Evolutionary conservation across 2,113 vertebrate genomes (phyloP).

Genomic region (Acanthochromis polyacanthus): DNA sequence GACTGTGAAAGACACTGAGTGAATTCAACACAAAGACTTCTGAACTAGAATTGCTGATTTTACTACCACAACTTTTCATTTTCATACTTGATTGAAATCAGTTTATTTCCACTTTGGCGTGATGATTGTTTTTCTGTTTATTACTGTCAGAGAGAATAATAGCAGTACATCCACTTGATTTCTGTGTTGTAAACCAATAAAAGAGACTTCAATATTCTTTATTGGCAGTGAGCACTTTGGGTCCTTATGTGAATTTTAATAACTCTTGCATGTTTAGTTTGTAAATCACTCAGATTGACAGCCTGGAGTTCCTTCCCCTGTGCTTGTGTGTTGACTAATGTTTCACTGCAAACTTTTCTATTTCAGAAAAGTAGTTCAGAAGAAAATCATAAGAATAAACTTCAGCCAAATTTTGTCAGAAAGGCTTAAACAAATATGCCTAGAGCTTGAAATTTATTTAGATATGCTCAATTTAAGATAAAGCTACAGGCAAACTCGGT

Average conservation of each 20-base stretch:
- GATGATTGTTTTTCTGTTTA: not conserved
- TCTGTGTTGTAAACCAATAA: conserved; percentile 12
- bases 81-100: not conserved
- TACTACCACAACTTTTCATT: not conserved
- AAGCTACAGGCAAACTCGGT: conserved; percentile 55
- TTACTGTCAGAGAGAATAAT: conserved; percentile 3
- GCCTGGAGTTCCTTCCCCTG: conserved; percentile 13
- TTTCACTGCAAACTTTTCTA: conserved; percentile 48
- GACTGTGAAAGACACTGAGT: no score
- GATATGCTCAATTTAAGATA: conserved; percentile 70
- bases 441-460: conserved; percentile 70
- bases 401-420: conserved; percentile 60
- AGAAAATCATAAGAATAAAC: conserved; percentile 53
- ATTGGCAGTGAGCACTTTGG: not conserved
- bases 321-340: conserved; percentile 15
- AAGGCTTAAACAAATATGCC: conserved; percentile 71
- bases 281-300: conserved; percentile 17
- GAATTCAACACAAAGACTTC: no score
- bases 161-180: not conserved
- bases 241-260: conserved; percentile 5
- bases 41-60: no score
- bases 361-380: conserved; percentile 56
- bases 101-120: conserved; percentile 8
- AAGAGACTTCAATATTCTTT: not conserved
- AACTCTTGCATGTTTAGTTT: conserved; percentile 16